Evolutionary conservation across 2,797 vertebrate genomes (phyloP).

Genomic region (Poecilia picta): DNA sequence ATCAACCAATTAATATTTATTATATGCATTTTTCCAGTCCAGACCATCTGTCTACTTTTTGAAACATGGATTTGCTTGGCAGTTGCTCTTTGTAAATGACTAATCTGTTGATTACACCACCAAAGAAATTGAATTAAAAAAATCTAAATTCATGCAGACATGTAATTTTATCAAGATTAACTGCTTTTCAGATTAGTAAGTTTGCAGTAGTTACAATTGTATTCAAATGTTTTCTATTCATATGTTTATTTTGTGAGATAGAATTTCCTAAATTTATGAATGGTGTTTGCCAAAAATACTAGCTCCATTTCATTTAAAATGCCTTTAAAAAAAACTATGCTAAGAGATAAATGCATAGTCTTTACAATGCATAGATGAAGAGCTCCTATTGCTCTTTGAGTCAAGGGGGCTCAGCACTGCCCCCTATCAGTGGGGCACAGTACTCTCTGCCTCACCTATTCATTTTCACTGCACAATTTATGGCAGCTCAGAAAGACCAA

Average conservation of each 20-base stretch:
- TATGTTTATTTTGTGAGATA: neutral
- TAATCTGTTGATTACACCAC: slow-evolving; percentile 37
- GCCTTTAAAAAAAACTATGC: no score
- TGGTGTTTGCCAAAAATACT: neutral
- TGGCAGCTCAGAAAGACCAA: neutral
- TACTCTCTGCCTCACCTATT: neutral
- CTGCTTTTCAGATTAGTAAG: neutral
- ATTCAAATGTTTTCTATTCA: neutral
- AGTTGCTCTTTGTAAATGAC: slow-evolving; percentile 41
- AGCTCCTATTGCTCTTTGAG: neutral
- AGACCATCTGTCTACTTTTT: slow-evolving; percentile 59
- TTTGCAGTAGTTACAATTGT: neutral
- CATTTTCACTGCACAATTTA: neutral
- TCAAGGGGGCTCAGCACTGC: neutral
- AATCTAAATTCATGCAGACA: slow-evolving; percentile 15
- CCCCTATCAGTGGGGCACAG: neutral
- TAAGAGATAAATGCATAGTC: no score
- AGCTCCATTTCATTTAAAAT: neutral
- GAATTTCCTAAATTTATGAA: neutral
- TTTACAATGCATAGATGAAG: neutral
- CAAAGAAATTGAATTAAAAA: neutral
- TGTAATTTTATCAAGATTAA: slow-evolving; percentile 13
- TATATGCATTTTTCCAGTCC: slow-evolving; percentile 26
- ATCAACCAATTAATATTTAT: slow-evolving; percentile 42
- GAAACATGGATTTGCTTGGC: slow-evolving; percentile 38